Evolutionary conservation across 1,140 invertebrate species (phyloP), one percentile per base, ranked within the genome.

Genomic region (Philaenus spumarius): DNA sequence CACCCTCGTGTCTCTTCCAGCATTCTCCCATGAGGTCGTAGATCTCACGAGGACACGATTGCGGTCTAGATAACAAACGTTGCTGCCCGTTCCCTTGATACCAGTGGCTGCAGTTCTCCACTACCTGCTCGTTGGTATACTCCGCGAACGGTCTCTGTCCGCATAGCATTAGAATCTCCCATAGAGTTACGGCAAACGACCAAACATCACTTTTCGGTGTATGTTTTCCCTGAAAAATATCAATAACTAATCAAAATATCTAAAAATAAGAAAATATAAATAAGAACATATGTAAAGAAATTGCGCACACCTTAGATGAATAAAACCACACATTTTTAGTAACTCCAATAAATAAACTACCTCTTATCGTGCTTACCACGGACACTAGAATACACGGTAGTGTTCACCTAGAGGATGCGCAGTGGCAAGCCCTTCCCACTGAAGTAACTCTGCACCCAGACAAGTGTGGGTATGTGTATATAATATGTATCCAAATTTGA

Each of bases 1-100:
- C 80, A n/a, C 75, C 73, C 46, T 80, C 78, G 26, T 79, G 76
- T 35, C 81, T 75, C 65, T 81, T 82, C 87, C 87, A 90, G 71
- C 87, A 90, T 66, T 87, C 84, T 19, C 77, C 72, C 82, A 90
- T 87, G 63, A 90, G 73, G 64, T 85, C 84, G 70, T 85, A 89
- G 47, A 87, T 78, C 64, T 86, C 83, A 55, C 77, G 71, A 0
- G 83, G 80, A 66, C 86, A 88, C 35, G 75, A 72, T 35, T 73
- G 66, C 2, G 85, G 85, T 43, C 74, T 72, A n/a, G 70, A 56
- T 22, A 76, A 68, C 34, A 76, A 66, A 22, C 73, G 69, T 12
- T 74, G 72, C 35, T 71, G 68, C 22, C 65, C 73, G 15, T 76
- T 74, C 23, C 71, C 72, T 35, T 81, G 78, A 59, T 83, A 82